These are phyloP conservation scores for Coryphaenoides rupestris DNA, from an alignment of 2,113 vertebrate genomes.

Conservation along the genomic window DNA sequence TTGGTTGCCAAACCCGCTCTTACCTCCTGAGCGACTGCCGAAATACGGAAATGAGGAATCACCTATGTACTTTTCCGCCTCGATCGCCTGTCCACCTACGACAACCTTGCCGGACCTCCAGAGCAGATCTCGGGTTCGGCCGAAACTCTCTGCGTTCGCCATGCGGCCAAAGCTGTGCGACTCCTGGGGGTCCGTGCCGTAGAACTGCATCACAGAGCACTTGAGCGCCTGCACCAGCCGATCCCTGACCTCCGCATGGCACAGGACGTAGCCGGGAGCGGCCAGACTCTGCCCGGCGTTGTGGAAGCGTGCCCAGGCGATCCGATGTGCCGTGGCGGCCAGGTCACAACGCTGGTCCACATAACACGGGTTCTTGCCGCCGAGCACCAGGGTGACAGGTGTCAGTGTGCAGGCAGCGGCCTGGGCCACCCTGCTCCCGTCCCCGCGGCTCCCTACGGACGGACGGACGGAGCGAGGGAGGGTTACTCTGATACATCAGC, in stretches of 20 bases:
- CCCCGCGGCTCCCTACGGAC: constrained; percentile 55
- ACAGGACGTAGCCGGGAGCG: constrained; percentile 74
- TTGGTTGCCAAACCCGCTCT: no score
- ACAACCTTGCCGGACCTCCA: constrained; percentile 68
- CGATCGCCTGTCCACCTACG: constrained; percentile 69
- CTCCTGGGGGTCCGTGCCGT: constrained; percentile 65
- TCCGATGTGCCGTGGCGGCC: constrained; percentile 56
- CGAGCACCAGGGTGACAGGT: constrained; percentile 67
- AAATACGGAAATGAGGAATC: no score
- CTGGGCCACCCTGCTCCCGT: constrained; percentile 64
- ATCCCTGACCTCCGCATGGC: constrained; percentile 55
- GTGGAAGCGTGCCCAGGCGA: constrained; percentile 75
- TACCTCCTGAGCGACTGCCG: no score
- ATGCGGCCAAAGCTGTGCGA: constrained; percentile 71
- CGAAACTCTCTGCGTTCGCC: constrained; percentile 62
- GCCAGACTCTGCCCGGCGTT: constrained; percentile 73
- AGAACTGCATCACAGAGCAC: constrained; percentile 64
- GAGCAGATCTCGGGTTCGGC: constrained; percentile 54
- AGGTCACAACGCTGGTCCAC: constrained; percentile 72
- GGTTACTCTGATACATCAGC: no score
- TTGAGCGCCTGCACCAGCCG: constrained; percentile 64
- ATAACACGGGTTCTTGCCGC: constrained; percentile 75
- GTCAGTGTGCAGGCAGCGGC: constrained; percentile 65
- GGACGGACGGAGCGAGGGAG: background rate
- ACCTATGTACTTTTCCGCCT: constrained; percentile 75